A percentile compares a stretch with the other conserved stretches of the same genome.
phyloP scores from a whole-genome alignment of 2,888 invertebrate species.

The Euproctis similis region DNA sequence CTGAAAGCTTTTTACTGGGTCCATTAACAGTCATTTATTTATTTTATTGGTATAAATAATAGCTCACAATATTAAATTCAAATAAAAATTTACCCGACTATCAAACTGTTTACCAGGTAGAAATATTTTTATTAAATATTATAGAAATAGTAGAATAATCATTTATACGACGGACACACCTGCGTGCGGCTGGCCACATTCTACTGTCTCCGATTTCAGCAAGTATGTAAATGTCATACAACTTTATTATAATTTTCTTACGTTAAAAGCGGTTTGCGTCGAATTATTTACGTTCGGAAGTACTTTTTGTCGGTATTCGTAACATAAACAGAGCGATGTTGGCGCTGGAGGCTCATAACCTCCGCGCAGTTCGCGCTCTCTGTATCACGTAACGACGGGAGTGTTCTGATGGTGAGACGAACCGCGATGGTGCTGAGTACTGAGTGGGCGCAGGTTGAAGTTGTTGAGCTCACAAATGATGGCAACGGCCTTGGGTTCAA shows the following conservation, averaged over 20 bases:
- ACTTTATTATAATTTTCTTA: slow-evolving; percentile 43
- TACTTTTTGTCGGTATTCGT: slow-evolving; percentile 22
- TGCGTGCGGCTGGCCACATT: slow-evolving; percentile 64
- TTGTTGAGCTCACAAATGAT: slow-evolving; percentile 97
- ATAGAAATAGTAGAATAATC: slow-evolving; percentile 19
- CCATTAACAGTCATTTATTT: too few species aligned
- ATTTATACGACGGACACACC: slow-evolving; percentile 49
- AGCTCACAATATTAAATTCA: too few species aligned
- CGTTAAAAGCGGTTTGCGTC: slow-evolving; percentile 28
- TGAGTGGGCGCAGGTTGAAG: slow-evolving; percentile 99
- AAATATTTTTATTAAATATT: too few species aligned
- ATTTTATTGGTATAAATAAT: too few species aligned
- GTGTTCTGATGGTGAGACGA: slow-evolving; percentile 65
- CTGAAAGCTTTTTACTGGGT: too few species aligned
- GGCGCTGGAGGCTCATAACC: slow-evolving; percentile 48
- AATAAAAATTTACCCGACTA: too few species aligned
- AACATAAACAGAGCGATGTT: slow-evolving; percentile 32
- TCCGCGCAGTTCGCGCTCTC: slow-evolving; percentile 37
- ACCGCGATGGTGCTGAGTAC: slow-evolving; percentile 90
- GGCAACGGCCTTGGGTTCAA: slow-evolving; percentile 99
- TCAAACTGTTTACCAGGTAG: too few species aligned
- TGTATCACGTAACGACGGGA: slow-evolving; percentile 64
- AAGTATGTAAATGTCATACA: slow-evolving; percentile 76
- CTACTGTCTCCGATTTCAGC: slow-evolving; percentile 68
- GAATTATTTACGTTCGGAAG: slow-evolving; percentile 24